Evolutionary conservation across 2,797 vertebrate species (phyloP).

Genomic region (Calcarius lapponicus): DNA sequence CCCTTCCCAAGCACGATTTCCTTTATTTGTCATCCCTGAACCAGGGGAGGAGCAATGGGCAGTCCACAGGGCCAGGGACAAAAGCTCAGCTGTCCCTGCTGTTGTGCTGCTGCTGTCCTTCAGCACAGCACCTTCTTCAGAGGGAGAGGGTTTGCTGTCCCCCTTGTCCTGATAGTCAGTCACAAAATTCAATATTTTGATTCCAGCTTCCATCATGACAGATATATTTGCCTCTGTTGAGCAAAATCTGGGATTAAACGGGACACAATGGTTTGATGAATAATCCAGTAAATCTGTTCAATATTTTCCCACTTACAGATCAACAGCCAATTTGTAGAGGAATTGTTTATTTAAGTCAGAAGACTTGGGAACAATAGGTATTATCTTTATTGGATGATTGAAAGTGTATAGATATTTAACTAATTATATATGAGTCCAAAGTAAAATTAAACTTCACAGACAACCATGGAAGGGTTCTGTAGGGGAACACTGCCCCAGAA

Average conservation of each 20-base stretch:
- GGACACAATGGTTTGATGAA: conserved; percentile 26
- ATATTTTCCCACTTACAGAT: not conserved
- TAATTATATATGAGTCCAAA: not conserved
- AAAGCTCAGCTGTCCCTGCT: not conserved
- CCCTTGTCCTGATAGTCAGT: not conserved
- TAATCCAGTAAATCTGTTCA: conserved; percentile 36
- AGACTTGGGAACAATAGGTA: not conserved
- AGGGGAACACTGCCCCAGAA: not conserved
- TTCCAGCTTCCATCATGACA: not conserved
- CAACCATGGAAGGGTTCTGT: not conserved
- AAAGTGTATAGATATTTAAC: not conserved
- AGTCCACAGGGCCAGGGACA: not conserved
- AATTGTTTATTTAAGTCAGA: conserved; percentile 11
- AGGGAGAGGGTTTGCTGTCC: not conserved
- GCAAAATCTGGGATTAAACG: not conserved
- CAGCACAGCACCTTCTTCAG: not conserved
- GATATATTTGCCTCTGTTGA: not conserved
- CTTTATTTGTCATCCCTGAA: not conserved
- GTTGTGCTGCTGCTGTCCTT: not conserved
- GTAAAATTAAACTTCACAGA: not conserved
- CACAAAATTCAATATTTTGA: not conserved
- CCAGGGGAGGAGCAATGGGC: not conserved
- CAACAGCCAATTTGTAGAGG: not conserved
- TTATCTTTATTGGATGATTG: not conserved
- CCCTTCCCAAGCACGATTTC: not conserved